Base-by-base conservation (phyloP, 2,888 invertebrate species). In the Melanophora roralis region DNA sequence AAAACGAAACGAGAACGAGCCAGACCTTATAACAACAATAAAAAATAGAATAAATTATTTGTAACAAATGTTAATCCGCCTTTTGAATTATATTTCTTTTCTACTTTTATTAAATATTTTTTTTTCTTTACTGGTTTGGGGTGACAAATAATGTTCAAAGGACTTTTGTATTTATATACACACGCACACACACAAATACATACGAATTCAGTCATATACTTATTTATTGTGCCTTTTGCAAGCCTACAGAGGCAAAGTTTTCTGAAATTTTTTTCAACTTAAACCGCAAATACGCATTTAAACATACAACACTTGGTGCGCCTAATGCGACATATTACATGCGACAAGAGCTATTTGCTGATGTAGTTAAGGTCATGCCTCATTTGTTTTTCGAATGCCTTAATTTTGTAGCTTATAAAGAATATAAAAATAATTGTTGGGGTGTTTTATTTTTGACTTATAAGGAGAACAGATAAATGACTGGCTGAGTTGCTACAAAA, bases 351-450 rank as follows among this genome's bases (percentile, higher is more conserved):
- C 49, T 57, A 64, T 14, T 73, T 36, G 36, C 11, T 34, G 47
- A 65, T 43, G 53, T 60, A 36, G 47, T 68, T 68, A 60, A 75
- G 75, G 75, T 75, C 68, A 68, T 75, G 68, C 60, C 75, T 75
- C 68, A 75, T 73, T 73, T 73, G 73, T 65, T 73, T 38, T 40
- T 47, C 21, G 65, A 65, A 73, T 65, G 65, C 55, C 64, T 65
- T 73, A 57, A 73, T 73, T 73, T 73, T 65, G 57, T 57, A 49
- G 65, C 47, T 65, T 65, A 38, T 19, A 57, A 59, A 38, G 49
- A 55, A 65, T 57, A 55, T 49, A 59, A 27, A 55, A 47, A 73
- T 49, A 65, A 73, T 57, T 57, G 47, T 57, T 65, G 47, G 73
- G 65, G 73, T 65, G 73, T 65, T 57, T 65, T 65, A n/a, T n/a